Base-by-base conservation (phyloP, 2,888 invertebrate genomes). In the Nemoura dubitans region DNA sequence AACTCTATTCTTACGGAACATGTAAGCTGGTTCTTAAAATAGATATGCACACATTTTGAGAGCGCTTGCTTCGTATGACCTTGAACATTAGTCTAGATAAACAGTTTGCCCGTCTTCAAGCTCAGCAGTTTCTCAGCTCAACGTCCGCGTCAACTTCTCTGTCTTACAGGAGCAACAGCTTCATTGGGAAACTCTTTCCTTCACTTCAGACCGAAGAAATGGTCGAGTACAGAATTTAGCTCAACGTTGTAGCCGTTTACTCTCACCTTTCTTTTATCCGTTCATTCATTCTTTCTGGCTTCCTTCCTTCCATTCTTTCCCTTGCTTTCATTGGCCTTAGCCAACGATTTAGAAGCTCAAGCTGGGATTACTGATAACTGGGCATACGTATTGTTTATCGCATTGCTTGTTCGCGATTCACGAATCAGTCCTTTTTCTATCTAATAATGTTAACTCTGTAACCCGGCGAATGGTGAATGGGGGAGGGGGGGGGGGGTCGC, bases 291-390 rank as follows among this genome's bases (percentile, higher is more conserved):
- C 36, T 36, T 36, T 10, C 5, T 10, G 36, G 36, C 59, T 59
- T 21, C 2, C 59, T 1, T 59, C 2, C 59, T 59, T 7, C 2
- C 59, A 7, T 59, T 59, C 59, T 59, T 59, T 21, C 16, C 59
- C 2, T 1, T 21, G 59, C 59, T 59, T 59, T 59, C 59, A 21
- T 59, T 59, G 59, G 59, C 59, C 10, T 21, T 1, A 59, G 59
- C 59, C 21, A 59, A 59, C 59, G 14, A 59, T 59, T 59, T 16
- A 59, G 21, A 14, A 59, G 59, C 59, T 59, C 59, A 59, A 59
- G 59, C 59, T 59, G 59, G 59, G 10, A 59, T 59, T 59, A 59
- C 59, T 59, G 59, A 59, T 59, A 59, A 59, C 59, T 59, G 59
- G 16, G 21, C 16, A 14, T 2, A 59, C 21, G 59, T 21, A 59